phyloP scores from a whole-genome alignment of 2,888 invertebrate species.

The Chaetogeoica ovagalla region DNA sequence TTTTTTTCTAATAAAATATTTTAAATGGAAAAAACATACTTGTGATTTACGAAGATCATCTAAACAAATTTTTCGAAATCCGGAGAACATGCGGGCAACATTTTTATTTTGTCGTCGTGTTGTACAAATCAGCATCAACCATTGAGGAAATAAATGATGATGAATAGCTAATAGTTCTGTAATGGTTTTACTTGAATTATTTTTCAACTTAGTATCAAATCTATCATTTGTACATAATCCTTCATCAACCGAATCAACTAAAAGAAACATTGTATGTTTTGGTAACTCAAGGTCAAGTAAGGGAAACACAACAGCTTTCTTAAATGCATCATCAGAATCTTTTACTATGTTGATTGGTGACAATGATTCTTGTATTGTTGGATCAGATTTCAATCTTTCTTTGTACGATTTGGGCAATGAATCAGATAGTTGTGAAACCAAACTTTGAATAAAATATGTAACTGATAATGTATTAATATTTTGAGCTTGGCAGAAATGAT shows the following conservation, averaged over 20 bases:
- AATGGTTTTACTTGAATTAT: conserved; percentile 66
- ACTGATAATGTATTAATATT: conserved; percentile 83
- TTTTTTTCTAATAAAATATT: neutral
- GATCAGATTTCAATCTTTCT: conserved; percentile 43
- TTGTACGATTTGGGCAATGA: conserved; percentile 44
- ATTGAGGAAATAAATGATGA: conserved; percentile 88
- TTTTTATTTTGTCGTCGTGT: conserved; percentile 82
- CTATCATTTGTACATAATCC: conserved; percentile 65
- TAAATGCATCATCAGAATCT: conserved; percentile 89
- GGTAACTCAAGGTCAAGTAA: conserved; percentile 86
- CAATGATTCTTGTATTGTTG: conserved; percentile 72
- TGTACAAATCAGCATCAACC: conserved; percentile 88
- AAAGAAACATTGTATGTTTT: conserved; percentile 78
- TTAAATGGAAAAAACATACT: conserved; percentile 62
- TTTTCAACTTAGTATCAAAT: conserved; percentile 30
- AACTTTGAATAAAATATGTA: conserved; percentile 79
- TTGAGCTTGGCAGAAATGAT: conserved; percentile 85
- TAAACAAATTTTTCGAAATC: conserved; percentile 87
- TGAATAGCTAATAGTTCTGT: conserved; percentile 84
- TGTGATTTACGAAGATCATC: conserved; percentile 88
- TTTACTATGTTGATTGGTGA: conserved; percentile 80
- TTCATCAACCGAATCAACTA: conserved; percentile 93
- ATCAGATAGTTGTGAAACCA: conserved; percentile 78
- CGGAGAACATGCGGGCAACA: conserved; percentile 76
- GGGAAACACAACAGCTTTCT: conserved; percentile 84